Conservation (phyloP, 2,888 invertebrate genomes). For the Sinohyriopsis cumingii region DNA sequence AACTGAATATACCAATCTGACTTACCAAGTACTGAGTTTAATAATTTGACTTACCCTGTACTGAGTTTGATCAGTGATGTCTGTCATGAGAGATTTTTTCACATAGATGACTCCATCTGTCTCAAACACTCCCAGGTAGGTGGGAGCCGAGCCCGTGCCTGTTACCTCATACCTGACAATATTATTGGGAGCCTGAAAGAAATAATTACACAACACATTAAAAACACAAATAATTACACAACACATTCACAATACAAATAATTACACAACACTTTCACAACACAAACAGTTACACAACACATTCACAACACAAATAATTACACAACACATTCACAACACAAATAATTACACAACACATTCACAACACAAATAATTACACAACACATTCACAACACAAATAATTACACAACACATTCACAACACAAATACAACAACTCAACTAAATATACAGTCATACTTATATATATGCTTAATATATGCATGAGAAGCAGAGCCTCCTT, state of each 20-base stretch:
- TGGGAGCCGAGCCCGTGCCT: constrained; percentile 44
- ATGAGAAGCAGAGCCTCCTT: too few relatives aligned
- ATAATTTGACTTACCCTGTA: constrained; percentile 35
- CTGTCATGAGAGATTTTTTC: constrained; percentile 45
- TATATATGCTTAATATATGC: not conserved
- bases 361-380: not conserved
- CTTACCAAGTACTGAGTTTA: too few relatives aligned
- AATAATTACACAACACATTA: not conserved
- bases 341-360: not conserved
- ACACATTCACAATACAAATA: not conserved
- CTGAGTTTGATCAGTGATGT: constrained; percentile 25
- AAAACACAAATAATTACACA: not conserved
- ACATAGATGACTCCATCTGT: constrained; percentile 54
- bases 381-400: not conserved
- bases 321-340: too few relatives aligned
- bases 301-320: not conserved
- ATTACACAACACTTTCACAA: too few relatives aligned
- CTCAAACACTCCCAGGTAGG: constrained; percentile 54
- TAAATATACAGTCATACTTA: not conserved
- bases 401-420: not conserved
- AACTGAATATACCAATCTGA: too few relatives aligned
- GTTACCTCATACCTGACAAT: constrained; percentile 51
- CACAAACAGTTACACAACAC: not conserved
- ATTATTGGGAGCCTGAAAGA: constrained; percentile 58
- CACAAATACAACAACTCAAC: not conserved